Conservation (phyloP, 2,113 vertebrate genomes). For the Thryonomys swinderianus region DNA sequence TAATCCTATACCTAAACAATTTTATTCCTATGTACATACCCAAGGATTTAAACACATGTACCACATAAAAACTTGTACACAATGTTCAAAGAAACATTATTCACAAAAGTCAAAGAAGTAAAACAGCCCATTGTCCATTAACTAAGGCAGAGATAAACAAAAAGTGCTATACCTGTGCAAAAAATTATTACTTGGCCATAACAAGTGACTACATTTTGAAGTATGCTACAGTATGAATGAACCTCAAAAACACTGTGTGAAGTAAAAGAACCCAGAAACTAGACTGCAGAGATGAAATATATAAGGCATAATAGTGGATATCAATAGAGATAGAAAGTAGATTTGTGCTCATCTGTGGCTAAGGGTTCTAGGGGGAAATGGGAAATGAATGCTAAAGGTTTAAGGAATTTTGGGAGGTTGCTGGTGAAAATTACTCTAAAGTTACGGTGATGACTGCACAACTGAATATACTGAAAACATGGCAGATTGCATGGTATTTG, state of each 20-base stretch:
- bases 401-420: background rate
- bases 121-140: background rate
- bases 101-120: background rate
- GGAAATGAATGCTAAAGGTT: background rate
- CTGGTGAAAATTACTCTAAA: background rate
- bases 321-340: background rate
- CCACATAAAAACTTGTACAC: background rate
- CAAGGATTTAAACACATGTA: background rate
- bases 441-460: background rate
- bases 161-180: background rate
- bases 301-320: background rate
- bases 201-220: background rate
- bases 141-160: background rate
- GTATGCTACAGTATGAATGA: background rate
- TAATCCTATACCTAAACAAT: background rate
- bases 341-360: background rate
- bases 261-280: background rate
- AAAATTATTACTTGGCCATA: background rate
- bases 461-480: background rate
- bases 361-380: background rate
- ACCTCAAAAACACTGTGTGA: background rate
- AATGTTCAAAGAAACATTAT: background rate
- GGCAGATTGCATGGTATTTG: background rate
- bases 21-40: background rate
- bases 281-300: background rate